Base-by-base conservation (phyloP, 2,113 vertebrate genomes). In the Thomomys bottae region DNA sequence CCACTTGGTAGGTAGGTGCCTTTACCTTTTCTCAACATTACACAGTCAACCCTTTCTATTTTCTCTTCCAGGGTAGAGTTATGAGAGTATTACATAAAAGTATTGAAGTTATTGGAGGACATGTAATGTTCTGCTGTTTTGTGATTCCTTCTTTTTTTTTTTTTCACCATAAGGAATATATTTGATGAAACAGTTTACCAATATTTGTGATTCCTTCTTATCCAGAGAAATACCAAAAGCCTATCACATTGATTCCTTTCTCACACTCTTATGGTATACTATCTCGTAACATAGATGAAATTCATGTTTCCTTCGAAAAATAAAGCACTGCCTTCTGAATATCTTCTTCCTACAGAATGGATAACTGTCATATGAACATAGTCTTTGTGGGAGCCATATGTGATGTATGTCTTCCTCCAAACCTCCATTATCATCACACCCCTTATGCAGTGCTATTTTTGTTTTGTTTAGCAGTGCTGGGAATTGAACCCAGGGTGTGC, bases 91-190 rank as follows among this genome's bases (percentile, higher is more conserved):
- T 92, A 64, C 32, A 4, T 59, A 73, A 72, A 18, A 81, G 38
- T 84, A 45, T 81, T 94, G 32, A 83, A 71, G 8, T 89, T 81
- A 59, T 38, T 57, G 18, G n/a, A 61, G n/a, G n/a, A 78, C 38
- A 32, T 82, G 18, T 17, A 68, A 80, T 18, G 75, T 81, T 20
- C 42, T 80, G 3, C 20, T 70, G 8, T 57, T 63, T 17, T 75
- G 30, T 61, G 76, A 61, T 67, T 75, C 32, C 72, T 88, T 84
- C 42, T 89, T 17, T n/a, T n/a, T n/a, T n/a, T n/a, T n/a, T n/a
- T n/a, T n/a, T n/a, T n/a, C n/a, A n/a, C n/a, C n/a, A n/a, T n/a
- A n/a, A n/a, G n/a, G n/a, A n/a, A n/a, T n/a, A n/a, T n/a, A n/a
- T n/a, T n/a, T n/a, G n/a, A n/a, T n/a, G n/a, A n/a, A n/a, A n/a